Evolutionary conservation across 2,888 invertebrate species (phyloP).

Genomic region (Sinotaia quadrata): DNA sequence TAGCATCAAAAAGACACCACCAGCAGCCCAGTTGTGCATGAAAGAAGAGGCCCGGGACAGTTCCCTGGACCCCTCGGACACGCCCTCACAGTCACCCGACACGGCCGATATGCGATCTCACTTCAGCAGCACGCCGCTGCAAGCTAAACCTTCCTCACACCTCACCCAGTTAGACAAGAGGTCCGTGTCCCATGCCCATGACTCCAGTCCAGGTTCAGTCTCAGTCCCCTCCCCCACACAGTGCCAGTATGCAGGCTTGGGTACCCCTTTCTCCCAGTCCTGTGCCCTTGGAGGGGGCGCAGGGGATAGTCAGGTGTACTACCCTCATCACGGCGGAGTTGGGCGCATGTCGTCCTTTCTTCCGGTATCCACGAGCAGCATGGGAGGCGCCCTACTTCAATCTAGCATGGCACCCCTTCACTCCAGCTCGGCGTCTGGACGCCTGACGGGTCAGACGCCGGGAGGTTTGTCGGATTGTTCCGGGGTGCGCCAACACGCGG

Average conservation of each 20-base stretch:
- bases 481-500: slow-evolving; percentile 11
- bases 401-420: slow-evolving; percentile 29
- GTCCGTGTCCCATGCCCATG: neutral
- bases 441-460: slow-evolving; percentile 12
- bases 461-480: slow-evolving; percentile 16
- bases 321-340: slow-evolving; percentile 61
- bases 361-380: slow-evolving; percentile 54
- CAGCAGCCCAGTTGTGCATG: slow-evolving; percentile 7
- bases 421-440: slow-evolving; percentile 40
- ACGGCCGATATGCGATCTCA: neutral
- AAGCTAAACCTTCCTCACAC: slow-evolving; percentile 6
- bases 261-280: slow-evolving; percentile 43
- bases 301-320: slow-evolving; percentile 58
- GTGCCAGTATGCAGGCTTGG: slow-evolving; percentile 49
- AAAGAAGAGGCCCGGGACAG: slow-evolving; percentile 46
- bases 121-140: slow-evolving; percentile 30
- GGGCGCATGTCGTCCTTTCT: slow-evolving; percentile 49
- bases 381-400: slow-evolving; percentile 34
- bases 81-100: slow-evolving; percentile 17
- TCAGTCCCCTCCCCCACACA: slow-evolving; percentile 42
- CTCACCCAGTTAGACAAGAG: slow-evolving; percentile 30
- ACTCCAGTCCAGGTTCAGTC: slow-evolving; percentile 27
- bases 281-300: slow-evolving; percentile 40
- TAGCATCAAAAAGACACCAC: slow-evolving; percentile 30
- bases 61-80: slow-evolving; percentile 39